Base-by-base conservation (phyloP, 2,797 vertebrate species). In the Anisognathus igniventris region DNA sequence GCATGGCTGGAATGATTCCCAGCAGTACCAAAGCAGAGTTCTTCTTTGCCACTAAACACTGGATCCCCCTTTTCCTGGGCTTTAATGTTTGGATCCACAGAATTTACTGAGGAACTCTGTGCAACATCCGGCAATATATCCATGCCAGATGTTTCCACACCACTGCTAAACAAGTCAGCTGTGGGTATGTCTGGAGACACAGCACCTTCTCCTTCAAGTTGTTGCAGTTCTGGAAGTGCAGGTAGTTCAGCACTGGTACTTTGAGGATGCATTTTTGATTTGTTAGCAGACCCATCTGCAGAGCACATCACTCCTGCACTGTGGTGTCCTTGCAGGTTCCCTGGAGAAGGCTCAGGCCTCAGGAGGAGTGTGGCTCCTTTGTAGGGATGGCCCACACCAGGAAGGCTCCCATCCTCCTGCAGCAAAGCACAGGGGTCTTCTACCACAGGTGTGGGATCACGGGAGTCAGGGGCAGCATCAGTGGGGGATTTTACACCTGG, bases 321-420 rank as follows among this genome's bases (percentile, higher is more conserved):
- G 28, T 27, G 66, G 4, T 92, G 86, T 4, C 94, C 94, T n/a
- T 96, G 35, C 45, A 28, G 25, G 14, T 85, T 88, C 71, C 23
- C 24, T 67, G 71, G 44, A n/a, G 86, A 91, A 93, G 86, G 47
- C 42, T 57, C 61, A 40, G 64, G 39, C 45, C 65, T 96, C 96
- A 74, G n/a, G 92, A 47, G 19, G 64, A 42, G 16, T 20, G 33
- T 21, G 24, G 64, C n/a, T 74, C 60, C 48, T 31, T 48, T 47
- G 25, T 0, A 30, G 30, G 7, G 60, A 45, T 48, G 42, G 11
- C 75, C 92, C 16, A 2, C 8, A 30, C 30, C 60, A 44, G 44
- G 50, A 75, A 93, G 66, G 77, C 81, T 23, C 86, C 83, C 60
- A 95, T 96, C 94, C 97, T 97, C 97, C 88, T 82, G 82, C 79